A percentile compares a stretch with the other conserved stretches of the same genome.
phyloP scores from a whole-genome alignment of 1,140 invertebrate species.

The Glomeris maerens region DNA sequence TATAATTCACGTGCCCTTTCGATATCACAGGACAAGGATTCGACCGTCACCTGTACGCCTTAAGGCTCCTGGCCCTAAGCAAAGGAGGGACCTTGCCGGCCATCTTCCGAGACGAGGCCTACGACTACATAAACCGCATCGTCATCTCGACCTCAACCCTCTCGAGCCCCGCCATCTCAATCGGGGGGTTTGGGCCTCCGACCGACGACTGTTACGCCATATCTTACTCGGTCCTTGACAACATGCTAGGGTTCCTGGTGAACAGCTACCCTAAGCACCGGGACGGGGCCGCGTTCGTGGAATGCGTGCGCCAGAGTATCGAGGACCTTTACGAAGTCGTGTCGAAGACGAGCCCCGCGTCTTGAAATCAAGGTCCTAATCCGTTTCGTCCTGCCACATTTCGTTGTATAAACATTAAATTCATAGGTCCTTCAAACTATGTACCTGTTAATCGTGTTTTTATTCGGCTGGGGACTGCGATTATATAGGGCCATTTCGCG shows the following conservation, averaged over 20 bases:
- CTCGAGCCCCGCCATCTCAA: conserved; percentile 65
- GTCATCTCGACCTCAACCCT: conserved; percentile 92
- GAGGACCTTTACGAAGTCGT: conserved; percentile 38
- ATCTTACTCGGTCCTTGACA: conserved; percentile 59
- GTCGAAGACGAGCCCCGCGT: conserved; percentile 15
- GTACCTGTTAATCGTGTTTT: too few relatives aligned
- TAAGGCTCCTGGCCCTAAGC: conserved; percentile 50
- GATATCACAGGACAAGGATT: conserved; percentile 84
- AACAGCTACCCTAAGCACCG: conserved; percentile 56
- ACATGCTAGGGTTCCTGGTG: conserved; percentile 57
- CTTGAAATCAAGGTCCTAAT: too few relatives aligned
- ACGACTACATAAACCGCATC: conserved; percentile 68
- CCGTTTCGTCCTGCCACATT: too few relatives aligned
- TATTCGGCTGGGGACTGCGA: too few relatives aligned
- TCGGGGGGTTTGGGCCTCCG: conserved; percentile 90
- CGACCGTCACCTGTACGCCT: conserved; percentile 83
- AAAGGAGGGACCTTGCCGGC: conserved; percentile 38
- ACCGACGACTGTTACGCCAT: conserved; percentile 79
- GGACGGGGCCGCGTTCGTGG: conserved; percentile 51
- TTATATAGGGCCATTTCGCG: too few relatives aligned
- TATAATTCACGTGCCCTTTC: too few relatives aligned
- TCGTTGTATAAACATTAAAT: too few relatives aligned
- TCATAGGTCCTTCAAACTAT: too few relatives aligned
- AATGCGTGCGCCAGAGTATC: conserved; percentile 51
- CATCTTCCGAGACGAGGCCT: conserved; percentile 66